Evolutionary conservation across 2,113 vertebrate species (phyloP), one percentile per base, ranked within the genome.

Genomic region (Pteropus alecto): DNA sequence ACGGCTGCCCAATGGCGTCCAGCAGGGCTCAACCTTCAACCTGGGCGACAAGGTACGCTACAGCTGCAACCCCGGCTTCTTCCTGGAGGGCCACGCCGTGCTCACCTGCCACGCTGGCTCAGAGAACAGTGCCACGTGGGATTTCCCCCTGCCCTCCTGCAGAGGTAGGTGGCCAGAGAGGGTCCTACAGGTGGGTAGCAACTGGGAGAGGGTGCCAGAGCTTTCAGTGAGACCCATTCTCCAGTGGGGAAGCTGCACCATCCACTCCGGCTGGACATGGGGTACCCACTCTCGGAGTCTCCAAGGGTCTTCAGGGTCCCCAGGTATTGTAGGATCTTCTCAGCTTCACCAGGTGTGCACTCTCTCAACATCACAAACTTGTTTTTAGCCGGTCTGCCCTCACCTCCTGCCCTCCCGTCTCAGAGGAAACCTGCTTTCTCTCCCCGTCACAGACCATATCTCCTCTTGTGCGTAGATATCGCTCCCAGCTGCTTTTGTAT

Each of bases 81-180:
- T 99, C 94, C 96, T 99, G 97, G 99, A 99, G 97, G 99, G 99
- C 22, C 99, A 99, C 3, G 99, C 99, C 0, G 98, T 99, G 91
- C 99, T 99, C 65, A 99, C 99, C 11, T 99, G 99, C 98, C 99
- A 99, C 0, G 99, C 99, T 76, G 99, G 97, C 43, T 99, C 98
- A 0, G 98, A 99, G 6, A 99, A 99, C 46, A 99, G 99, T 0
- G 99, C 99, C 89, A 99, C 99, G 51, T 99, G 99, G 99, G 99
- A 99, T 97, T 99, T 99, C 79, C 99, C 99, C 0, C 98, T 99
- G 38, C 99, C 99, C 21, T 99, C 99, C 98, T 99, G 99, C 98
- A 98, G 99, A 99, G 99, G 99, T 99, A 98, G 96, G 96, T 74
- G 71, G 15, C 70, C n/a, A 9, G 56, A 41, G 41, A 7, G 18